A percentile compares a stretch with the other conserved stretches of the same genome.
These are phyloP conservation scores for Leucoraja erinaceus DNA, from an alignment of 2,113 vertebrate genomes.

Conservation along the genomic window DNA sequence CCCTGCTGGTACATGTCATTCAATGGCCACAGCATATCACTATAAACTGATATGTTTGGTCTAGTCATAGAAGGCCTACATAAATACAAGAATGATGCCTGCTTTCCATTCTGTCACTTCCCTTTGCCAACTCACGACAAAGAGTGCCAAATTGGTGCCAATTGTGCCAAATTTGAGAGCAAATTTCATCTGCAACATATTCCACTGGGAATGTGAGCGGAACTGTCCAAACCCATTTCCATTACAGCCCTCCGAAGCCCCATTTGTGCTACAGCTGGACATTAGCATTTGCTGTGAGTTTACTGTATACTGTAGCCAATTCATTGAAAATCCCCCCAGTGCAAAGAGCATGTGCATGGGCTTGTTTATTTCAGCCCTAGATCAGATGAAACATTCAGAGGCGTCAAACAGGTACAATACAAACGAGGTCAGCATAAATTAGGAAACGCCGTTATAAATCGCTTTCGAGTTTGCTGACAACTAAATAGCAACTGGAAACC, in stretches of 20 bases:
- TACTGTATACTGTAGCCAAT: slow-evolving; percentile 16
- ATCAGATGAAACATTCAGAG: neutral
- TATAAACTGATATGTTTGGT: neutral
- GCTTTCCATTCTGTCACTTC: neutral
- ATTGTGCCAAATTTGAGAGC: slow-evolving; percentile 26
- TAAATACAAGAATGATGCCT: neutral
- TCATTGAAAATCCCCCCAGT: neutral
- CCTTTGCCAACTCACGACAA: neutral
- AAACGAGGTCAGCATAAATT: neutral
- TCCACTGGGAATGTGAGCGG: neutral
- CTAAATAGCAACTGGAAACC: neutral
- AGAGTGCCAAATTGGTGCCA: slow-evolving; percentile 33
- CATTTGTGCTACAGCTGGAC: slow-evolving; percentile 29
- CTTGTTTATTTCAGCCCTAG: slow-evolving; percentile 13
- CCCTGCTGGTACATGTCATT: neutral
- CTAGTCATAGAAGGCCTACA: neutral
- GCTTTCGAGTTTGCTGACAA: neutral
- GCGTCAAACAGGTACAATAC: neutral
- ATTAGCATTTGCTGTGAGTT: slow-evolving; percentile 32
- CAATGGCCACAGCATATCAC: no score
- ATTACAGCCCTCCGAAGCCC: slow-evolving; percentile 17
- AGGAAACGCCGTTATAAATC: neutral
- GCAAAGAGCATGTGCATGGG: neutral
- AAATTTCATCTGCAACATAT: neutral
- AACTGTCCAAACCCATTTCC: slow-evolving; percentile 28